Conservation (phyloP, 2,113 vertebrate genomes). For the Zosterops lateralis region DNA sequence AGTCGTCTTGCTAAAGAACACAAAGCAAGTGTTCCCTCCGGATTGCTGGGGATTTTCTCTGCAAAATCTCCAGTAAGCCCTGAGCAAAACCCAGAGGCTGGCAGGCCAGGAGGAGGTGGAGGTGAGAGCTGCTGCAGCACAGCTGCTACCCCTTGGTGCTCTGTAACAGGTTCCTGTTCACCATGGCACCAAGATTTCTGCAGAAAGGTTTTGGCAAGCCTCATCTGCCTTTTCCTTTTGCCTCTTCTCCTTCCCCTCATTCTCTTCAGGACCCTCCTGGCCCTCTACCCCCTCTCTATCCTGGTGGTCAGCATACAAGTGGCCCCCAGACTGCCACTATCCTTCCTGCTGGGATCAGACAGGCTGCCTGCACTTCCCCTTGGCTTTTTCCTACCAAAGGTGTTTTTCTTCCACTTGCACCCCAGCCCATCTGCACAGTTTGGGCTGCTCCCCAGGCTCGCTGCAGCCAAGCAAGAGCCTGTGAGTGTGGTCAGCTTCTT, state of each 20-base stretch:
- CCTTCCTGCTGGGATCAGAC: background rate
- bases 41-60: background rate
- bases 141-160: background rate
- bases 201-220: background rate
- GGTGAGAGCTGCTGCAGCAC: background rate
- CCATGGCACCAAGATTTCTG: accelerated
- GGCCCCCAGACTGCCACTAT: accelerated
- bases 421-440: too few relatives aligned
- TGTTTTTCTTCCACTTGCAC: background rate
- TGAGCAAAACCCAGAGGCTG: background rate
- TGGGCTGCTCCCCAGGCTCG: too few relatives aligned
- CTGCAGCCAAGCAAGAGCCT: background rate
- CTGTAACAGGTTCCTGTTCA: accelerated
- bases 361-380: background rate
- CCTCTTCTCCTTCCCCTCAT: background rate
- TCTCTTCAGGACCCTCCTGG: background rate
- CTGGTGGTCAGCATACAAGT: background rate
- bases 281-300: background rate
- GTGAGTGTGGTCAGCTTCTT: accelerated
- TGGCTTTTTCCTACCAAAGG: background rate
- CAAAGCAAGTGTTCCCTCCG: background rate
- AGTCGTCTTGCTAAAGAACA: background rate
- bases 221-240: accelerated
- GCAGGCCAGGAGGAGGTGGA: background rate
- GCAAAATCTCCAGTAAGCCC: background rate